Evolutionary conservation across 2,113 vertebrate species (phyloP).

Genomic region (Leptodactylus fuscus): DNA sequence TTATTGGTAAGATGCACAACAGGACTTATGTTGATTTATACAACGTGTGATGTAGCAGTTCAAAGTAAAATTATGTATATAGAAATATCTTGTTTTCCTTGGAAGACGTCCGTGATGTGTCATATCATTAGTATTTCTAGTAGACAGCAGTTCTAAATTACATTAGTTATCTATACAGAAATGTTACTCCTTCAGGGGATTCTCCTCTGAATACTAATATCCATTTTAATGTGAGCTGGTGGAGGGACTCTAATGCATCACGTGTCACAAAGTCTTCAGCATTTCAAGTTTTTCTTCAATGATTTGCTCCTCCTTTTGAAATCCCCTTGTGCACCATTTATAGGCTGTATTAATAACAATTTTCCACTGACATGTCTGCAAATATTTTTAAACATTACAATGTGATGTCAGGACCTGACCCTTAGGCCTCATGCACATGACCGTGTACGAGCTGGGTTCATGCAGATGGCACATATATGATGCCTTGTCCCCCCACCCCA

Average conservation of each 20-base stretch:
- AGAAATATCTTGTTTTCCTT: not conserved
- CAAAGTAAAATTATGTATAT: not conserved
- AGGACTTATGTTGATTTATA: not conserved
- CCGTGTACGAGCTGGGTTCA: no score
- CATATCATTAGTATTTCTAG: not conserved
- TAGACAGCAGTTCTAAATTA: not conserved
- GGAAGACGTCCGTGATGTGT: not conserved
- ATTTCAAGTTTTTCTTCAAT: not conserved
- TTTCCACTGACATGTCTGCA: no score
- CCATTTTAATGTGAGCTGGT: not conserved
- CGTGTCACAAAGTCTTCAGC: not conserved
- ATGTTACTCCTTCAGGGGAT: not conserved
- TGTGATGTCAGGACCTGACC: no score
- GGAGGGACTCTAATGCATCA: no score
- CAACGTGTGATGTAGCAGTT: not conserved
- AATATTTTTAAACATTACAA: no score
- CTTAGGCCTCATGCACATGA: no score
- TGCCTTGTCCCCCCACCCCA: no score
- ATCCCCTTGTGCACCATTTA: no score
- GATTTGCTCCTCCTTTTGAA: not conserved
- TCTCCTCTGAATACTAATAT: not conserved
- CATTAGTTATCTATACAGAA: constrained; percentile 11
- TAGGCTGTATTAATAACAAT: no score
- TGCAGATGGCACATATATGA: no score
- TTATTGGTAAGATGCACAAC: no score